Evolutionary conservation across 2,797 vertebrate species (phyloP).

Genomic region (Coregonus sp.): DNA sequence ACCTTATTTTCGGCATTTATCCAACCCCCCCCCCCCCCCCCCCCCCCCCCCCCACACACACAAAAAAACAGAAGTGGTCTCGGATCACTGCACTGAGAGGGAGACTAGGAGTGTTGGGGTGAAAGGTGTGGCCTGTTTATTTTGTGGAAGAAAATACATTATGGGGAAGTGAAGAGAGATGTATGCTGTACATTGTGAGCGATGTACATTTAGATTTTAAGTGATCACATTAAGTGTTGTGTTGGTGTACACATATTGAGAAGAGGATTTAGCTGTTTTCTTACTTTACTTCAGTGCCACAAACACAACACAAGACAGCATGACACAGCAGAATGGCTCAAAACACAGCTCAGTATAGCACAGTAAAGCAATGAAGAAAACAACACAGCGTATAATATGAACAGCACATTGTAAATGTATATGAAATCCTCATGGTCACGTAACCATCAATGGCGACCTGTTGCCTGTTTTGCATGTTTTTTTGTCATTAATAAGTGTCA

Average conservation of each 20-base stretch:
- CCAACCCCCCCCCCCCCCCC: too few species aligned
- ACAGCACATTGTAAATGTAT: conserved; percentile 48
- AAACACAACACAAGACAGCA: conserved; percentile 25
- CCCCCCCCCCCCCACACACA: too few species aligned
- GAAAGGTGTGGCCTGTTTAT: conserved; percentile 71
- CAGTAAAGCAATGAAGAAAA: conserved; percentile 35
- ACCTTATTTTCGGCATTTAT: too few species aligned
- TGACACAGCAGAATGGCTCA: conserved; percentile 30
- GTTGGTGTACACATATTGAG: conserved; percentile 18
- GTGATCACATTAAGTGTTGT: not conserved
- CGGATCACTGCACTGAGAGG: conserved; percentile 24
- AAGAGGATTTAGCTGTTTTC: conserved; percentile 30
- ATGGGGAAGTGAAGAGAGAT: conserved; percentile 49
- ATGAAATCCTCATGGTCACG: not conserved
- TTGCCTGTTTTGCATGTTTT: too few species aligned
- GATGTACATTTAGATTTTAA: not conserved
- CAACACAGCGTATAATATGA: conserved; percentile 29
- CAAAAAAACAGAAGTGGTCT: conserved; percentile 12
- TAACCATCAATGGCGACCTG: conserved; percentile 26
- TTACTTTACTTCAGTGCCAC: conserved; percentile 44
- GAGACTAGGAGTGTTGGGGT: conserved; percentile 50
- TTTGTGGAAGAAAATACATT: conserved; percentile 41
- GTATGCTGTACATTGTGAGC: not conserved
- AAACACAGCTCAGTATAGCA: conserved; percentile 2
- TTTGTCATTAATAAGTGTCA: too few species aligned